phyloP scores from a whole-genome alignment of 1,140 invertebrate genomes.

The Anastrepha obliqua region DNA sequence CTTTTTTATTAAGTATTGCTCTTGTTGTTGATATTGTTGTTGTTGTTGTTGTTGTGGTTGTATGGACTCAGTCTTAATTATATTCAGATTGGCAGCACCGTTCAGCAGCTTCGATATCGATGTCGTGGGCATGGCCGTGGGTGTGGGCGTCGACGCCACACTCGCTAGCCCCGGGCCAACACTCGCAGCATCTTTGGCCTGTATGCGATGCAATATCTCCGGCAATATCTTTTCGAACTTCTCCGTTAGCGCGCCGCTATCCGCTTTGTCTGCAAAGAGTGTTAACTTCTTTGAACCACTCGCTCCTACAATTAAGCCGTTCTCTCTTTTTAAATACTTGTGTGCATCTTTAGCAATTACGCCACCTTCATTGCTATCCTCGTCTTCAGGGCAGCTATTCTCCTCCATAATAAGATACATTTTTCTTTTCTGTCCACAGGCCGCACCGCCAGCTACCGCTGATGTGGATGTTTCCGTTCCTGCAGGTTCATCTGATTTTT shows the following conservation, averaged over 20 bases:
- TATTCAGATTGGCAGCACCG: neutral
- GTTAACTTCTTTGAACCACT: slow-evolving; percentile 63
- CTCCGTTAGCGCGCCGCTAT: slow-evolving; percentile 63
- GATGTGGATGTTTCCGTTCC: neutral
- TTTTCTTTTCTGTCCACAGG: slow-evolving; percentile 63
- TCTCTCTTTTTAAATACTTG: slow-evolving; percentile 55
- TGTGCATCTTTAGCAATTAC: neutral
- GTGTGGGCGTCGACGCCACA: neutral
- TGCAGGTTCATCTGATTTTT: slow-evolving; percentile 62
- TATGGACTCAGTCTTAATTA: neutral
- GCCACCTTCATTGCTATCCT: neutral
- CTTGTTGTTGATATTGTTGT: neutral
- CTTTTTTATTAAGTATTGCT: neutral
- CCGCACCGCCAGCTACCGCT: neutral
- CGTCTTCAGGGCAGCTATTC: slow-evolving; percentile 59
- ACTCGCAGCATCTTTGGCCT: slow-evolving; percentile 58
- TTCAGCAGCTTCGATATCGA: slow-evolving; percentile 16
- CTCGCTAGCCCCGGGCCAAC: neutral
- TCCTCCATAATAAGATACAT: slow-evolving; percentile 71
- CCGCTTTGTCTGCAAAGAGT: slow-evolving; percentile 66
- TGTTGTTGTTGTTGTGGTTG: slow-evolving; percentile 27
- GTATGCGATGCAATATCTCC: slow-evolving; percentile 67
- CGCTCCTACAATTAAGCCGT: slow-evolving; percentile 32
- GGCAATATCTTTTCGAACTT: slow-evolving; percentile 70
- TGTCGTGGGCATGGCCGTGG: neutral